phyloP scores from a whole-genome alignment of 2,797 vertebrate genomes.

The Uromys caudimaculatus region DNA sequence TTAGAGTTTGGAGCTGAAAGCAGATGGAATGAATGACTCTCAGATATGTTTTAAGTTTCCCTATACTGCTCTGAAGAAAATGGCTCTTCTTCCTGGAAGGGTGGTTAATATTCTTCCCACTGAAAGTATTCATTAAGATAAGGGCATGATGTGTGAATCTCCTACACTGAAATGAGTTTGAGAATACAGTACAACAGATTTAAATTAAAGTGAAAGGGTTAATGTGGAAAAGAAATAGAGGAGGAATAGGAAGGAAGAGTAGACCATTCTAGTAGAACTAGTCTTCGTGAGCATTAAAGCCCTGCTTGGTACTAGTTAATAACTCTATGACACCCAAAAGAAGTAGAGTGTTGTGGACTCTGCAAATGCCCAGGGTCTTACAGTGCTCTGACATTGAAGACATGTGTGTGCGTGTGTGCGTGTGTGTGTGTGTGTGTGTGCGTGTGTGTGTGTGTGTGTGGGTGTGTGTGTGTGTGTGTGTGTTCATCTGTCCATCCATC shows the following conservation, averaged over 20 bases:
- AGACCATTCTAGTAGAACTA: background rate
- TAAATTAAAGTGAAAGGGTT: background rate
- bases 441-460: background rate
- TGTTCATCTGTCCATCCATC: background rate
- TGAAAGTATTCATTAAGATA: background rate
- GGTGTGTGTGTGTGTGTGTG: background rate
- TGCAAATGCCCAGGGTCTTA: background rate
- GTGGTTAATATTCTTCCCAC: background rate
- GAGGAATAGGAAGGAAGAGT: background rate
- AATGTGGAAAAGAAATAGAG: background rate
- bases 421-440: background rate
- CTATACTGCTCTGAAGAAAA: background rate
- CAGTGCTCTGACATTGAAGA: background rate
- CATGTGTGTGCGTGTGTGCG: background rate
- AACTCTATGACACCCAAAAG: background rate
- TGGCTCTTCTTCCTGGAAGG: background rate
- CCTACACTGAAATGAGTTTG: background rate
- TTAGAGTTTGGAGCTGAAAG: background rate
- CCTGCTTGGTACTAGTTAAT: background rate
- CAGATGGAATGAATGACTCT: background rate
- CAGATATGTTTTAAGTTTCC: background rate
- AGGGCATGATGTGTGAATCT: background rate
- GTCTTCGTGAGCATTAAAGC: background rate
- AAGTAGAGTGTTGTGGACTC: background rate
- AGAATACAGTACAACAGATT: background rate